Evolutionary conservation across 2,888 invertebrate genomes (phyloP), one percentile per base, ranked within the genome.

Genomic region (Bimastos eiseni): DNA sequence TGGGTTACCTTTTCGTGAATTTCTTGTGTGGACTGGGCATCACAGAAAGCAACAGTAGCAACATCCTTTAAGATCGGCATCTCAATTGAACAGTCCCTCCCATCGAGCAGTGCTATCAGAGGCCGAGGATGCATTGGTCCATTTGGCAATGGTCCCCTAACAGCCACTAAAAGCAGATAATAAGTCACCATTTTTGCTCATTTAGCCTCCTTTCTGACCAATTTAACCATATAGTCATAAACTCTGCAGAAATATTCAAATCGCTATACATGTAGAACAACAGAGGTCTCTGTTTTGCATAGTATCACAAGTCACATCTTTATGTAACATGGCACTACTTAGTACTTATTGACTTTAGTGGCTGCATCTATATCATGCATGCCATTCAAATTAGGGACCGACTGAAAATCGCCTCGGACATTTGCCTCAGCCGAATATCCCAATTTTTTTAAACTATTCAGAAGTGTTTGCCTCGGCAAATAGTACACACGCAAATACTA

Each of bases 61-160:
- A 99, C 98, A 96, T 99, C 99, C 96, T 99, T 99, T 93, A 99
- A 96, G 94, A 99, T 99, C 93, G 99, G 99, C 99, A 99, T 99
- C 96, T 99, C 99, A 93, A 99, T 98, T 93, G 99, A 98, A 96
- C 99, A 99, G 96, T 99, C 99, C 92, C 99, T 97, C 92, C 99
- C 99, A 96, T 99, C 99, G 93, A 99, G 96, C 93, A 99, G 96
- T 93, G 99, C 99, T 94, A 99, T 99, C 94, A 99, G 96, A 91
- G 99, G 99, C 95, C 99, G 97, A 37, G 95, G 94, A 90, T 95
- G 95, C 94, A 95, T 94, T 90, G 95, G 95, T 92, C 95, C 95
- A 93, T 95, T 95, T 21, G 92, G 92, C 55, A 93, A 92, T n/a
- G 92, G 93, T 93, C 94, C 90, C 55, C 90, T 44, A 44, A 33